Conservation (phyloP, 2,888 invertebrate species). For the Caenorhabditis macrosperma region DNA sequence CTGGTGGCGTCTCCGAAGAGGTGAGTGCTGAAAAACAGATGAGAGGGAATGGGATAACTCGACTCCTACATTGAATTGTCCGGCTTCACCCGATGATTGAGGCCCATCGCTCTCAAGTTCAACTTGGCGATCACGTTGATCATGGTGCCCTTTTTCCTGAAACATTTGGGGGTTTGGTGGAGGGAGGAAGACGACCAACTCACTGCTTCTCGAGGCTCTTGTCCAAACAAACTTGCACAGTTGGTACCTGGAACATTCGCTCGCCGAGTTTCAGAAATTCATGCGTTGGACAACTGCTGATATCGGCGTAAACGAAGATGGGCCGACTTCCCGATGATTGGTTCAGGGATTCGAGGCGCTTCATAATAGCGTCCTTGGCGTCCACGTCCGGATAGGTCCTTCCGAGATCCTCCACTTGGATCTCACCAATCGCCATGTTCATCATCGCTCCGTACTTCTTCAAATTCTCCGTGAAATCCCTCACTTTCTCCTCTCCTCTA, state of each 20-base stretch:
- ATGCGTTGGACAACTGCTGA: neutral
- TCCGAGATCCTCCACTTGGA: too few species aligned
- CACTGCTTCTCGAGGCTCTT: constrained; percentile 12
- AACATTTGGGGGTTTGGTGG: too few species aligned
- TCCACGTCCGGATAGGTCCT: too few species aligned
- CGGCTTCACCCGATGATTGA: constrained; percentile 53
- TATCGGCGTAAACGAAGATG: constrained; percentile 11
- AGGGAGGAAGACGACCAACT: too few species aligned
- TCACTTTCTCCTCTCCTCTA: too few species aligned
- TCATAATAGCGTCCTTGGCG: too few species aligned
- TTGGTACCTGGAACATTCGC: constrained; percentile 18
- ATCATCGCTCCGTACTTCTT: too few species aligned
- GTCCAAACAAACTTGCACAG: constrained; percentile 54
- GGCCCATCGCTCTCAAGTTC: constrained; percentile 53
- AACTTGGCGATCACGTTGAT: constrained; percentile 53
- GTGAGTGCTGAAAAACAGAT: constrained; percentile 9
- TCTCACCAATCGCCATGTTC: too few species aligned
- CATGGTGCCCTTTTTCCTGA: constrained; percentile 23
- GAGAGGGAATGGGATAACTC: neutral
- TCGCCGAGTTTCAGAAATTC: constrained; percentile 56
- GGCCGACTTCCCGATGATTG: too few species aligned
- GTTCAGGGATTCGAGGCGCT: too few species aligned
- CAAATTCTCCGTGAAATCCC: too few species aligned
- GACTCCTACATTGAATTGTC: constrained; percentile 19
- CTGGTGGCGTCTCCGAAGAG: constrained; percentile 25